Base-by-base conservation (phyloP, 2,888 invertebrate species). In the Cosmorhoe ocellata region DNA sequence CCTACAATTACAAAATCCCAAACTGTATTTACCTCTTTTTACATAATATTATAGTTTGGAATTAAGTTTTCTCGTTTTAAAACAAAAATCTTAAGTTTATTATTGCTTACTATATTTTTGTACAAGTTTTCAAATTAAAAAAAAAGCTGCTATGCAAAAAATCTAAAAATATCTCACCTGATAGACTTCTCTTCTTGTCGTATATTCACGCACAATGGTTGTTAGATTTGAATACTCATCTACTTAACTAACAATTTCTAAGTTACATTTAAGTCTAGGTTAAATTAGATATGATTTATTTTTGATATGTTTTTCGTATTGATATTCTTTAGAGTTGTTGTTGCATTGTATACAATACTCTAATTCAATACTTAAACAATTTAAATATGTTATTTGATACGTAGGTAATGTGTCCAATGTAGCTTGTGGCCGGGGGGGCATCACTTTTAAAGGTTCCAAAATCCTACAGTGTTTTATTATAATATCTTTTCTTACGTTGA, bases 291-390 rank as follows among this genome's bases (percentile, higher is more conserved):
- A 81, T 79, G 76, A 66, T 72, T 72, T 67, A 63, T 69, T 52
- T 81, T 81, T 89, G 90, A 89, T 89, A 89, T 89, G 89, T 88
- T 83, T 74, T 73, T 51, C 46, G 84, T 83, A 86, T 81, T 83
- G 89, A 89, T 89, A 89, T 89, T 89, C 89, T 70, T 82, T 81
- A 88, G 90, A 87, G 82, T 81, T 79, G 84, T 86, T 87, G 82
- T 76, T 84, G 81, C 76, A 79, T 84, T 75, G 60, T 48, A 79
- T 84, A 84, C 83, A 83, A 77, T 69, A 81, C 84, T 84, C 81
- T 79, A 82, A 84, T 69, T 78, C 81, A 84, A 84, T 83, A 84
- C 82, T 67, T 72, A 68, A 71, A 69, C 70, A 56, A 47, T 51
- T 61, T 47, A 59, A 60, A 76, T 75, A 77, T 76, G 71, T 66